Base-by-base conservation (phyloP, 2,113 vertebrate species). In the Ammodytes dubius region DNA sequence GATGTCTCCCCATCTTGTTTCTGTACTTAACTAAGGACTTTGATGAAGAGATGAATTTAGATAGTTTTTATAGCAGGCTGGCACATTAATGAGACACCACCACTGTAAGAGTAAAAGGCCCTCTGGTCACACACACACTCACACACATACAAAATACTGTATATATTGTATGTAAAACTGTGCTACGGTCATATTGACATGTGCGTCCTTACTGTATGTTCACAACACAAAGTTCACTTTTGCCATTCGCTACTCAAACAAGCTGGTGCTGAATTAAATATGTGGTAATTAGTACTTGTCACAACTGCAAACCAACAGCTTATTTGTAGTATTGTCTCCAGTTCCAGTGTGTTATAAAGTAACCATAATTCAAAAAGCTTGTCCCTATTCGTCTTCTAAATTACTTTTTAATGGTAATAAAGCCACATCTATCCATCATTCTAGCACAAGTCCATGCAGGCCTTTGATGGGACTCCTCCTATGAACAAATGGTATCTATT, bases 331-430 rank as follows among this genome's bases (percentile, higher is more conserved):
- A 86, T 73, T 73, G 27, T 74, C 70, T 83, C 27, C 66, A 80
- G 68, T 60, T 82, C 73, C 65, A 71, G 69, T 87, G 7, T 79
- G 65, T 87, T 83, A 79, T 88, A 88, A 91, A 86, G 76, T 83
- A 89, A 89, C 77, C 77, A 76, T 92, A 59, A 92, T 85, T 92
- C 81, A 82, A 80, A 92, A 91, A 81, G 52, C 59, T n/a, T 82
- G 53, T 77, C 72, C 65, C 60, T 89, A 93, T 93, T 93, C 93
- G 83, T 93, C 89, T 92, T 93, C 74, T 89, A 94, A 94, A 94
- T 92, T 3, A 91, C 79, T 82, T 91, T 91, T 90, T 93, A 93
- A 94, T 92, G 91, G 86, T 87, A 92, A 91, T 90, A 79, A 91
- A 90, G 75, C 81, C 76, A 35, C 75, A 73, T 88, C 70, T 91